A percentile compares a stretch with the other conserved stretches of the same genome.
phyloP scores from a whole-genome alignment of 2,113 vertebrate species.

The Pseudopodoces humilis region DNA sequence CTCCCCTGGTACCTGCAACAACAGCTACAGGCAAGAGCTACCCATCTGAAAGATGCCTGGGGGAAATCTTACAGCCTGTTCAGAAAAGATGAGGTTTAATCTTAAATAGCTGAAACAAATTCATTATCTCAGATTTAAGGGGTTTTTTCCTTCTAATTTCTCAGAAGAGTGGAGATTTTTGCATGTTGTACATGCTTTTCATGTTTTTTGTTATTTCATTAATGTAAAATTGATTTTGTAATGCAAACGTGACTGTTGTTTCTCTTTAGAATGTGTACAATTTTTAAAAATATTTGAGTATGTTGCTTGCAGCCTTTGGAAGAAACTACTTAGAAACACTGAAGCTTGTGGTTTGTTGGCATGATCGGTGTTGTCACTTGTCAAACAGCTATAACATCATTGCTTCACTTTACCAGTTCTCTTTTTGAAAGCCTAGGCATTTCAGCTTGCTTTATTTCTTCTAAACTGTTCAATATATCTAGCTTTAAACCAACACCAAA shows the following conservation, averaged over 20 bases:
- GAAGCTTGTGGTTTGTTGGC: background rate
- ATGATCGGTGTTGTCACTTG: background rate
- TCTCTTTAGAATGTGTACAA: background rate
- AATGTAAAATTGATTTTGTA: background rate
- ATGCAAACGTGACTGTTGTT: background rate
- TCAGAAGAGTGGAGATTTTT: background rate
- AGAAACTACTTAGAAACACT: background rate
- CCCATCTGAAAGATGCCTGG: background rate
- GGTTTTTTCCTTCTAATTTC: background rate
- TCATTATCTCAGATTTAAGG: background rate
- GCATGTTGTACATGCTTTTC: slow-evolving; percentile 52
- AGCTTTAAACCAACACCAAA: background rate
- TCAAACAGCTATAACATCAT: background rate
- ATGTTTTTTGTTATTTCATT: background rate
- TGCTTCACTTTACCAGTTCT: background rate
- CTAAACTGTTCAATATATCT: background rate
- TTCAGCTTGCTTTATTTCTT: background rate
- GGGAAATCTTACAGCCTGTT: background rate
- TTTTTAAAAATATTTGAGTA: background rate
- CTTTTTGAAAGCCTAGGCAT: background rate
- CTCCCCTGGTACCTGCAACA: background rate
- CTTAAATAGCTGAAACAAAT: background rate
- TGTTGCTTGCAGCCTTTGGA: background rate
- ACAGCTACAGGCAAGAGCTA: background rate
- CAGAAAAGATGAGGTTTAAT: background rate